Evolutionary conservation across 2,113 vertebrate genomes (phyloP), one percentile per base, ranked within the genome.

Genomic region (Pycnonotus jocosus): DNA sequence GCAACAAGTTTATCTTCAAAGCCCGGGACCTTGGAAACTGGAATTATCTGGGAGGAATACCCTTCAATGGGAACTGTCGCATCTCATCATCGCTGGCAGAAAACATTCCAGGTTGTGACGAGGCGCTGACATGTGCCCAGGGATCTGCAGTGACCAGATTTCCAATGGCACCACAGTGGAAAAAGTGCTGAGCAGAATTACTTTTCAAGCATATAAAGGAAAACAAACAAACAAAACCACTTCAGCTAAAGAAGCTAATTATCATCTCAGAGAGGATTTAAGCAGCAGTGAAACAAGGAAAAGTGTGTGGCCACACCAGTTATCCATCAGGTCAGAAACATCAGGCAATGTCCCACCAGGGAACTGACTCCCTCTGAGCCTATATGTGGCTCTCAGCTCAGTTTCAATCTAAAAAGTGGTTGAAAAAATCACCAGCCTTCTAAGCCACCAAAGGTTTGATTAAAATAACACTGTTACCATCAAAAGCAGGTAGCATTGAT

Each of bases 1-100:
- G 72, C 80, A 96, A 94, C 64, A 94, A 95, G 95, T 97, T 97
- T 94, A 93, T 96, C 95, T 97, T 95, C 95, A 95, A 90, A 95
- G 94, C 82, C 80, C 7, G 72, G 57, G 93, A 93, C 76, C 93
- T 81, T 96, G 93, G 95, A 88, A 96, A 96, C 88, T 95, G 88
- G 93, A 96, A 94, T 92, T 93, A 76, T 92, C 80, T 90, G 72
- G 31, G 86, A 95, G 88, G 96, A 92, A 93, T 93, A 97, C 62
- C 69, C 53, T 93, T 93, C 93, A 93, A 20, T 94, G 54, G 79
- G 82, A 94, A 14, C 68, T 19, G 0, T 85, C 9, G 0, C 54
- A 71, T 86, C 71, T 81, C 92, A 66, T 92, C 66, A 90, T 33
- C 83, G 69, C 82, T 71, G 69, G 85, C 72, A 81, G 90, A 53